Conservation (phyloP, 2,797 vertebrate species). For the Simalia tracyae region DNA sequence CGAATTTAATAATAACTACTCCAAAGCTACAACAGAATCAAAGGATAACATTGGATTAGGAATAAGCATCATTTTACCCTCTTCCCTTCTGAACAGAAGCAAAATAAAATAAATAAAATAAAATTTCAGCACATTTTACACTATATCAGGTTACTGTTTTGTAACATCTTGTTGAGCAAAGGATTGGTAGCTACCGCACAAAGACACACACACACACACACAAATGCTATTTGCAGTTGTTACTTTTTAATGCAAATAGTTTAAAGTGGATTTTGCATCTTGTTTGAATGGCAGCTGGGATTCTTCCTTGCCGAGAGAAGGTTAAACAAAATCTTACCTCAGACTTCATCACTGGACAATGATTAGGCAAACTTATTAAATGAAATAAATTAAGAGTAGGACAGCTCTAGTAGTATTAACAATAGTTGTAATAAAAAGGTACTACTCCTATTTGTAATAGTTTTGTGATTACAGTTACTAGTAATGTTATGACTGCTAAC, state of each 20-base stretch:
- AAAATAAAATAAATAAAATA: background rate
- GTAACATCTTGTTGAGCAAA: background rate
- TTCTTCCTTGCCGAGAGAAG: background rate
- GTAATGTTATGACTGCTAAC: background rate
- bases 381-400: background rate
- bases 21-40: constrained; percentile 10
- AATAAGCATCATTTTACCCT: background rate
- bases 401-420: background rate
- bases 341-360: background rate
- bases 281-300: background rate
- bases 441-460: background rate
- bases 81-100: constrained; percentile 10
- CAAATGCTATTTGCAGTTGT: background rate
- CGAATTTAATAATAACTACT: constrained; percentile 20
- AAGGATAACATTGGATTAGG: background rate
- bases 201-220: background rate
- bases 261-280: background rate
- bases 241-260: background rate
- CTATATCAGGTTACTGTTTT: background rate
- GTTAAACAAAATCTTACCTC: too few relatives aligned
- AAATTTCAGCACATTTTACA: background rate
- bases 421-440: too few relatives aligned
- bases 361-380: background rate
- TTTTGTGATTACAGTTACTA: background rate
- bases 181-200: background rate